Percentiles rank a stretch among this genome's conserved stretches.
These are phyloP conservation scores for Alosa sapidissima DNA, from an alignment of 2,797 vertebrate species.

Conservation along the genomic window DNA sequence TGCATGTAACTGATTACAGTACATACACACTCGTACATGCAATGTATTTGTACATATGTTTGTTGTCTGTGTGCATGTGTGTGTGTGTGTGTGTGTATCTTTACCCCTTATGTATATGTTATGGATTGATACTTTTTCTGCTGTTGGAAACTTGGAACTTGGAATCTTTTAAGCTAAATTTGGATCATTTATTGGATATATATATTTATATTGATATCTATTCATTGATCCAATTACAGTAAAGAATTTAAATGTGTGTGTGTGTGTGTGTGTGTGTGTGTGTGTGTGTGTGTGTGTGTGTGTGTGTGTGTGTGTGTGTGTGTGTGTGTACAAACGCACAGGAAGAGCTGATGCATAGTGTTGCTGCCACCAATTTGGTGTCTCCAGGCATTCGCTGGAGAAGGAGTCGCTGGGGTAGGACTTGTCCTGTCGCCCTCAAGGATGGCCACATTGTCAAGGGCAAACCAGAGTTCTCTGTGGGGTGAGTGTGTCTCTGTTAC, in stretches of 20 bases:
- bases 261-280: not conserved
- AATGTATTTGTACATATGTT: not conserved
- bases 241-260: not conserved
- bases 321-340: conserved; percentile 57
- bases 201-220: no score
- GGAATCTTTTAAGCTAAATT: no score
- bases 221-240: no score
- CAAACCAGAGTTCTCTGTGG: conserved; percentile 78
- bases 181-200: no score
- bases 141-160: no score
- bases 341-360: conserved; percentile 78
- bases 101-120: not conserved
- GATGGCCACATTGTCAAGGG: conserved; percentile 80
- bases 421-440: conserved; percentile 88
- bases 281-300: not conserved
- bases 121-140: no score
- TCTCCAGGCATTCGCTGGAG: conserved; percentile 84
- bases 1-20: no score
- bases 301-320: conserved; percentile 15
- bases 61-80: conserved; percentile 21
- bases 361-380: conserved; percentile 70
- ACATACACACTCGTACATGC: no score
- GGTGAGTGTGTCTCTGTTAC: conserved; percentile 71
- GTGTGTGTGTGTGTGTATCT: not conserved
- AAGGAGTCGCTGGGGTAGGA: conserved; percentile 84